Base-by-base conservation (phyloP, 2,113 vertebrate species). In the Sinosuthora webbiana region DNA sequence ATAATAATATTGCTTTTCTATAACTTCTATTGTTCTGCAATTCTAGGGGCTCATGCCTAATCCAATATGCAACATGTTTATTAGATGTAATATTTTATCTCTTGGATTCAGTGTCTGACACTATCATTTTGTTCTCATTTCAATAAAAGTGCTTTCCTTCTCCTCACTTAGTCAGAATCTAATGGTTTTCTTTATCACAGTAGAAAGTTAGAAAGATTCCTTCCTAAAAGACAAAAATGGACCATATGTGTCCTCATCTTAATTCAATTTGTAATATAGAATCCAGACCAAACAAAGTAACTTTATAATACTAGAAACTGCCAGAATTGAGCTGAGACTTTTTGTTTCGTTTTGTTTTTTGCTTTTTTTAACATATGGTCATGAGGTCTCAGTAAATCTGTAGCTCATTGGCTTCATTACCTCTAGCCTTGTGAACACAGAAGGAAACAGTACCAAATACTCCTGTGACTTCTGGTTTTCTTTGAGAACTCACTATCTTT, bases 31-130 rank as follows among this genome's bases (percentile, higher is more conserved):
- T 97, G 83, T 94, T 97, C 89, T 77, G 76, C 97, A 97, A 95
- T 98, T 98, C 98, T 97, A 93, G 83, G 84, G 89, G 50, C 83
- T 95, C 95, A 95, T 96, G 95, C 98, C 96, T 98, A 99, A 98
- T 99, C 98, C 98, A 98, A 98, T 98, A 98, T 97, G 98, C 98
- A 98, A 95, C 87, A 80, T 96, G 98, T 98, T 99, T 99, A 99
- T 99, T 99, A 99, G 98, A 98, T 98, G 98, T 98, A 99, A 99
- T 99, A 99, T 99, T 99, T 99, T 99, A 99, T 99, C 98, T 98
- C 98, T 98, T 96, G 95, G 98, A 98, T 98, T 98, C 98, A 96
- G 97, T 98, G 98, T 97, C 98, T 98, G 99, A 99, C 98, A 98
- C 98, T 98, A 99, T 98, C 96, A 98, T 98, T 99, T 98, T 98